phyloP scores from a whole-genome alignment of 2,113 vertebrate species.

The Gymnobelideus leadbeateri region DNA sequence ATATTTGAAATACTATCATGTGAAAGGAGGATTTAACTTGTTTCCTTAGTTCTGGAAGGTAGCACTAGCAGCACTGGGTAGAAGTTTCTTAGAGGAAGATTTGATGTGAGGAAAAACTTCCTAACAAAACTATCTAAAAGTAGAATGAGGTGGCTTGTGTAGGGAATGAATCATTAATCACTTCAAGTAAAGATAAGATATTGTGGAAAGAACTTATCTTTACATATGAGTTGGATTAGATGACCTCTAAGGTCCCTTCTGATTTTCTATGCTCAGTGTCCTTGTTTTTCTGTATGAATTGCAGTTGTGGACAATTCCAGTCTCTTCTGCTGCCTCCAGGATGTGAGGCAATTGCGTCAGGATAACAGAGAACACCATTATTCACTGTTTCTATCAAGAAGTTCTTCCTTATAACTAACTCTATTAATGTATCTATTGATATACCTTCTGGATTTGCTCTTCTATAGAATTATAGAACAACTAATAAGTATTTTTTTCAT shows the following conservation, averaged over 20 bases:
- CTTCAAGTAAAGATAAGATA: background rate
- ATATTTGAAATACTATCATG: background rate
- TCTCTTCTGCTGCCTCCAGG: background rate
- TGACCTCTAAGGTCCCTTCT: background rate
- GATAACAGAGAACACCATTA: background rate
- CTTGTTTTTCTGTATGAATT: background rate
- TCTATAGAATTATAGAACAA: background rate
- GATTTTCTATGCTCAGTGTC: background rate
- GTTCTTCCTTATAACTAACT: slow-evolving; percentile 45
- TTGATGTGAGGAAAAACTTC: background rate
- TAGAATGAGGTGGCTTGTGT: background rate
- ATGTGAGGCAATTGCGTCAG: background rate
- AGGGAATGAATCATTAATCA: background rate
- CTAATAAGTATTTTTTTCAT: slow-evolving; percentile 25
- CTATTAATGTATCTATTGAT: background rate
- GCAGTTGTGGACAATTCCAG: background rate
- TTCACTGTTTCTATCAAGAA: slow-evolving; percentile 5
- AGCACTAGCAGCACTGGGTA: background rate
- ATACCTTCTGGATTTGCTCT: slow-evolving; percentile 35
- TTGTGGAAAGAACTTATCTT: background rate
- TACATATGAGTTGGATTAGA: background rate
- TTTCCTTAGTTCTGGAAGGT: background rate
- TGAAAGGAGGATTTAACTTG: background rate
- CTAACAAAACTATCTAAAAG: background rate
- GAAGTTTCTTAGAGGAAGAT: background rate